Base-by-base conservation (phyloP, 2,797 vertebrate genomes). In the Alca torda region DNA sequence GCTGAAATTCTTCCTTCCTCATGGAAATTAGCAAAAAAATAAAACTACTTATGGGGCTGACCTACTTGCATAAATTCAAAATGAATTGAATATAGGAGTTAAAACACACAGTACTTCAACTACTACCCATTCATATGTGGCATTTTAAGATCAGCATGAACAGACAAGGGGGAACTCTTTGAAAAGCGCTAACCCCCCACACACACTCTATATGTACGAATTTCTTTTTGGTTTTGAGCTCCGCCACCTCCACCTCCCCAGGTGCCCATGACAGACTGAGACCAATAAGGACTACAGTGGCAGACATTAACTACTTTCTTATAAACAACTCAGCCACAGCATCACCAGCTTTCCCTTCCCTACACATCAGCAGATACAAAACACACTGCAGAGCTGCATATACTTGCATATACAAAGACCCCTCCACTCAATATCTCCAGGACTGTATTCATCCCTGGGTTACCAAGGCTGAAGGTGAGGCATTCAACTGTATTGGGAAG, bases 201-300 rank as follows among this genome's bases (percentile, higher is more conserved):
- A 8, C 8, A 10, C 9, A 35, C 10, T 8, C 50, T 25, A 51
- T 8, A 11, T 5, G 3, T 13, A 28, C 20, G 37, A 26, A 11
- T 23, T 79, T 16, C 16, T 39, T 54, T 60, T 39, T 9, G 7
- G 5, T 46, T 94, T 84, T 48, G n/a, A 51, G 13, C 30, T 82
- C 35, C 20, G n/a, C 13, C n/a, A 56, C 51, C 8, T 54, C 35
- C 6, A 17, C 35, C 54, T 69, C n/a, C 7, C 4, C 53, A n/a
- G 20, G 35, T 5, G 21, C 23, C 68, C 10, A 3, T 5, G 16
- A 78, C 1, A 1, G n/a, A 9, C 51, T 9, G 7, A 45, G 39
- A 78, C 12, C 3, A 67, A 10, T 5, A 41, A 82, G 31, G 9
- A 18, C 17, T n/a, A 7, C 2, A 21, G 16, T 10, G 16, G 23